Base-by-base conservation (phyloP, 2,888 invertebrate genomes). In the Mythimna vitellina region DNA sequence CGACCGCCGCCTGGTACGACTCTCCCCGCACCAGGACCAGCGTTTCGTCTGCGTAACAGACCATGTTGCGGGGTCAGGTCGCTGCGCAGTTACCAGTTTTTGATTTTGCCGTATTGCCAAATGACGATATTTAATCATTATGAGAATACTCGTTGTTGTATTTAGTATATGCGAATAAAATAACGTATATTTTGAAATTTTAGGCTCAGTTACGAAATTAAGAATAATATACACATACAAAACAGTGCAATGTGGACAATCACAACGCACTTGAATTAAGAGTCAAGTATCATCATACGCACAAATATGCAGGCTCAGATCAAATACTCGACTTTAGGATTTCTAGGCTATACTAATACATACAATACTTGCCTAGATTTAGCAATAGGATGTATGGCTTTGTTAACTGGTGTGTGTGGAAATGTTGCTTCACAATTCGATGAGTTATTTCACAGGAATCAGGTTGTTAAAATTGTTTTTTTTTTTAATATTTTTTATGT, bases 261-360 rank as follows among this genome's bases (percentile, higher is more conserved):
- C 17, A 51, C 32, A 29, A 49, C 12, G 4, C 54, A 65, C 65
- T 79, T 54, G 12, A 65, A 58, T 65, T 3, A 49, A 14, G 10
- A 51, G 57, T 63, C 65, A 54, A 78, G 80, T 61, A 53, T 25
- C 60, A 61, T 66, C 8, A 29, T 22, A 17, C 3, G 51, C 65
- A 70, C 65, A 75, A 79, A 75, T 75, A 70, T 70, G 70, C 51
- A 38, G 29, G 7, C 42, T 56, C 12, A 64, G 32, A 60, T 64
- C 51, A 78, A 75, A 80, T 53, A 78, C 61, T 60, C 8, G 12
- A 7, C 53, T 49, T 22, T 22, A 46, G 12, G 1, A 64, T 64
- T 20, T 65, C 22, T 69, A 69, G 57, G 63, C 51, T 76, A 29
- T 4, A 29, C 56, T 8, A 70, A 66, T 56, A 75, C 53, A 56